Evolutionary conservation across 2,113 vertebrate species (phyloP).

Genomic region (Hystrix brachyura): DNA sequence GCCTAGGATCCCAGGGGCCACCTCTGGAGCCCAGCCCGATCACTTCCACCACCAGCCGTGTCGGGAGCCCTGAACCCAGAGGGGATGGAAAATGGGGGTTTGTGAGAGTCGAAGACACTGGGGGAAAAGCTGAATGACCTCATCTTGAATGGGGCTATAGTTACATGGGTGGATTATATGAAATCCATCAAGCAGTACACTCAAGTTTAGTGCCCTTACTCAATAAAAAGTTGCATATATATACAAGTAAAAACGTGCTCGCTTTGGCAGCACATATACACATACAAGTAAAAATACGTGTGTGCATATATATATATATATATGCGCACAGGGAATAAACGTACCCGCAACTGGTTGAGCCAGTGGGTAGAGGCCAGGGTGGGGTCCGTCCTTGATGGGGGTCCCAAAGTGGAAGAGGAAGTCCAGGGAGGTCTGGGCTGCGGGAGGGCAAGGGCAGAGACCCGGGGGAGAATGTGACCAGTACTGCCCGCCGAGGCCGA

Average conservation of each 20-base stretch:
- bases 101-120: background rate
- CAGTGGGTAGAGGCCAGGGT: slow-evolving; percentile 91
- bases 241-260: too few relatives aligned
- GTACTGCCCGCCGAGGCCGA: background rate
- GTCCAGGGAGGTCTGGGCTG: slow-evolving; percentile 91
- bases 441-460: background rate
- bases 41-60: slow-evolving; percentile 76
- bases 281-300: background rate
- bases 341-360: slow-evolving; percentile 91
- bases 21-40: slow-evolving; percentile 59
- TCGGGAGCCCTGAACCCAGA: slow-evolving; percentile 82
- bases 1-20: background rate
- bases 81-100: slow-evolving; percentile 81
- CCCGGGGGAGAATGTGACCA: background rate
- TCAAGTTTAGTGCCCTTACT: background rate
- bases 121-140: background rate
- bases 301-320: background rate
- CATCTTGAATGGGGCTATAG: background rate
- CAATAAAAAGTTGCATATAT: background rate
- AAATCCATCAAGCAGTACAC: background rate
- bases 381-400: slow-evolving; percentile 88
- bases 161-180: background rate
- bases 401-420: slow-evolving; percentile 94
- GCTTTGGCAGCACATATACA: too few relatives aligned
- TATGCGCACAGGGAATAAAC: background rate